Conservation (phyloP, 2,113 vertebrate species). For the Neodon shergylaensis region DNA sequence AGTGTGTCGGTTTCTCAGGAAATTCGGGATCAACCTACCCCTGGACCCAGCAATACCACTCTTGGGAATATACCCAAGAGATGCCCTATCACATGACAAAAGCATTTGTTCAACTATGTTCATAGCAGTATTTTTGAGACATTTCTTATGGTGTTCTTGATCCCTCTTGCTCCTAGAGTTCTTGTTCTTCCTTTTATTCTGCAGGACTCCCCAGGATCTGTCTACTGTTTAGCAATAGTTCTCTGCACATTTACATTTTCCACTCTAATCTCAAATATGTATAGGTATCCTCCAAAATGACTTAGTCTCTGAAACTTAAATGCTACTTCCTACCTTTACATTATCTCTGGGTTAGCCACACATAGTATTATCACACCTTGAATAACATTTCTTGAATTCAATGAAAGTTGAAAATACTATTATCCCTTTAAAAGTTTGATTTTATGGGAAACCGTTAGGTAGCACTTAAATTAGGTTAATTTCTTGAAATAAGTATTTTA, state of each 20-base stretch:
- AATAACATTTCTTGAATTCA: too few species aligned
- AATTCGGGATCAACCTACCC: too few species aligned
- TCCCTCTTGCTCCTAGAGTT: background rate
- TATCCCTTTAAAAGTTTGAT: background rate
- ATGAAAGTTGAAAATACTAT: background rate
- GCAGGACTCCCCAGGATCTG: rapidly evolving
- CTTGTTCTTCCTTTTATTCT: background rate
- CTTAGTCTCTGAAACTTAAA: background rate
- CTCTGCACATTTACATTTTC: background rate
- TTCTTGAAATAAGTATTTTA: background rate
- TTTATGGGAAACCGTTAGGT: background rate
- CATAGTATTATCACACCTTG: background rate
- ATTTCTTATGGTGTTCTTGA: background rate
- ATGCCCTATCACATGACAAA: too few species aligned
- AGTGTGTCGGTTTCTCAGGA: too few species aligned
- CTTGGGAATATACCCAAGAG: too few species aligned
- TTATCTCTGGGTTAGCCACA: rapidly evolving
- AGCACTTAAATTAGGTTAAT: background rate
- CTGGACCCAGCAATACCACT: too few species aligned
- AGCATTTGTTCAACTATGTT: too few species aligned
- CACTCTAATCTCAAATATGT: too few species aligned
- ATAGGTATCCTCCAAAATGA: background rate
- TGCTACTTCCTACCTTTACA: background rate
- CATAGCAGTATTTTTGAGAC: too few species aligned
- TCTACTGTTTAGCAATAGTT: background rate